Evolutionary conservation across 2,888 invertebrate species (phyloP).

Genomic region (Drosophila mercatorum): DNA sequence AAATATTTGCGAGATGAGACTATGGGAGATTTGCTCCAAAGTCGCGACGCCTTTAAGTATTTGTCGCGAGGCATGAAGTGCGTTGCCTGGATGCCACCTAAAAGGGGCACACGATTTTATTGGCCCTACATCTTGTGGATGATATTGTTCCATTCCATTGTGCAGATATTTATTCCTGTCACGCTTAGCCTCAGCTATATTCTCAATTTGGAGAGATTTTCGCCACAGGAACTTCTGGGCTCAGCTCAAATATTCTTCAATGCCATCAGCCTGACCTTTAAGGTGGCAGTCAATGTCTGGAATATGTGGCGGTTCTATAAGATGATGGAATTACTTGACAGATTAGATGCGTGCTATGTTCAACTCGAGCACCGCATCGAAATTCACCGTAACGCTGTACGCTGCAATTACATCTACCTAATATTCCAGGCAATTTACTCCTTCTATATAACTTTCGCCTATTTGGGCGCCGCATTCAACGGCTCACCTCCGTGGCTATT

Average conservation of each 20-base stretch:
- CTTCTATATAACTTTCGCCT: background rate
- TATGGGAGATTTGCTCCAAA: background rate
- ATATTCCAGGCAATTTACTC: conserved; percentile 16
- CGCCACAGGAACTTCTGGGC: conserved; percentile 21
- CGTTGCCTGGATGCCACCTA: conserved; percentile 32
- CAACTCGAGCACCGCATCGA: background rate
- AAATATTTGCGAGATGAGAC: conserved; percentile 22
- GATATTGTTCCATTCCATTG: background rate
- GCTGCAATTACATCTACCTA: conserved; percentile 32
- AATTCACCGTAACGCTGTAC: conserved; percentile 32
- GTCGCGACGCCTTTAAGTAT: conserved; percentile 36
- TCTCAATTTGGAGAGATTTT: conserved; percentile 19
- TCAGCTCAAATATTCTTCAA: conserved; percentile 31
- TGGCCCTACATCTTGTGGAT: conserved; percentile 16
- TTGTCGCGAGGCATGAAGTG: conserved; percentile 30
- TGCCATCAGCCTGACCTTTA: background rate
- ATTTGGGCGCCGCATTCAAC: background rate
- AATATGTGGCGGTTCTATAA: conserved; percentile 22
- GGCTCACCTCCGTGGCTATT: conserved; percentile 34
- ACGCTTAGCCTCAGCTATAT: conserved; percentile 8
- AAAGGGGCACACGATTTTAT: background rate
- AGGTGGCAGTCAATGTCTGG: background rate
- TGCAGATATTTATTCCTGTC: conserved; percentile 39
- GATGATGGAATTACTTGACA: conserved; percentile 28
- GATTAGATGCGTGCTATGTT: conserved; percentile 35